Base-by-base conservation (phyloP, 2,797 vertebrate species). In the Aphelocoma californica region DNA sequence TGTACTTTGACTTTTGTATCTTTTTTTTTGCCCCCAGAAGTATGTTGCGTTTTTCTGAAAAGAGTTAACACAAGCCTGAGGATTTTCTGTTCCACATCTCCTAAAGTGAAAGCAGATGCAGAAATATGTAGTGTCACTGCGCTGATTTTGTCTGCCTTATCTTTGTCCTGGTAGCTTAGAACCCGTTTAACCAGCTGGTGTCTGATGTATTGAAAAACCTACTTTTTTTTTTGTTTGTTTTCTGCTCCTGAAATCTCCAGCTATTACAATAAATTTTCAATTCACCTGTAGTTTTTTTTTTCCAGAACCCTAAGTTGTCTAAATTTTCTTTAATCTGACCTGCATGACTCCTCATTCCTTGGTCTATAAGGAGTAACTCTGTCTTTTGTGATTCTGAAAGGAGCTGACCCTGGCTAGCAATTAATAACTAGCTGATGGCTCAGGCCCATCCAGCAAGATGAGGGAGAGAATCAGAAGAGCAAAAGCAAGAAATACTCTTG, bases 61-160 rank as follows among this genome's bases (percentile, higher is more conserved):
- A 73, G 26, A 32, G 10, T 53, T 77, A 64, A 50, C 29, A 31
- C 8, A 60, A 70, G 14, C 23, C 18, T 56, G 29, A 73, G 23
- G 19, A n/a, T 73, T 24, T 77, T 85, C 45, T 1, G 0, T 74
- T 86, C 18, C 1, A 2, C 15, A 48, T 73, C 40, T 66, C 31
- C n/a, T 89, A 12, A 80, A 89, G 56, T 60, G 60, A 85, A 94
- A 92, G 71, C 20, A 34, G 47, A 53, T 77, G 62, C 44, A 80
- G 34, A 91, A 79, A 66, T 40, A 53, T 1, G 7, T 60, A 50
- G 4, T 57, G 45, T 71, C 8, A 28, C 48, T 83, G 24, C 2
- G 5, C 42, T 71, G 71, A 70, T 60, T 86, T 92, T 73, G 34
- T 66, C 32, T 89, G 25, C n/a, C 78, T 86, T 93, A 77, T 87